Evolutionary conservation across 2,113 vertebrate species (phyloP).

Genomic region (Oryzias celebensis): DNA sequence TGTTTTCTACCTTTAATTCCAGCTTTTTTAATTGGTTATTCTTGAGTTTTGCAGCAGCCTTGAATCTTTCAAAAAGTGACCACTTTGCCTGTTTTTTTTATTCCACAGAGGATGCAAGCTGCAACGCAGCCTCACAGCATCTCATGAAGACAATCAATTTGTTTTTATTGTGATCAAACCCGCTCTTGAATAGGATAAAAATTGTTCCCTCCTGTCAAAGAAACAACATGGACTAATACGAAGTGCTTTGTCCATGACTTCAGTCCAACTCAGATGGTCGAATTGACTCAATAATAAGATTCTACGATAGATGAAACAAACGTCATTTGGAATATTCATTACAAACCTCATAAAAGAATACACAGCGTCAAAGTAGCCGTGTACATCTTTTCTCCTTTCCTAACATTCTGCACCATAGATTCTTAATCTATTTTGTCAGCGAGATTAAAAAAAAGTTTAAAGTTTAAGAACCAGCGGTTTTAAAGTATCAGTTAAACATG

Average conservation of each 20-base stretch:
- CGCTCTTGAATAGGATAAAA: not conserved
- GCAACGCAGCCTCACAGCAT: slow-evolving; percentile 75
- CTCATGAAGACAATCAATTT: not conserved
- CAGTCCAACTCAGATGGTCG: slow-evolving; percentile 78
- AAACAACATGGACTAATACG: slow-evolving; percentile 77
- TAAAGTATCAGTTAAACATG: slow-evolving; percentile 23
- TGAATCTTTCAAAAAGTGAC: too few species aligned
- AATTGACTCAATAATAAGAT: slow-evolving; percentile 52
- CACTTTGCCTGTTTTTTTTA: too few species aligned
- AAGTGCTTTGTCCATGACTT: slow-evolving; percentile 84
- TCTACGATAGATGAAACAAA: slow-evolving; percentile 68
- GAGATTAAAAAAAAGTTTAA: not conserved
- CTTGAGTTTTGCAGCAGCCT: too few species aligned
- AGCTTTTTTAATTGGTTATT: too few species aligned
- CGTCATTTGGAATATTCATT: slow-evolving; percentile 58
- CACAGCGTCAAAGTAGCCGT: slow-evolving; percentile 48
- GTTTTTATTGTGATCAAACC: not conserved
- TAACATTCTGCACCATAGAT: slow-evolving; percentile 23
- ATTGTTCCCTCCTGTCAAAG: not conserved
- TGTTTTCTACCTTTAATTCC: too few species aligned
- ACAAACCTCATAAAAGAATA: slow-evolving; percentile 77
- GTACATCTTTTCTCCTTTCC: slow-evolving; percentile 56
- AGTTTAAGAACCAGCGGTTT: slow-evolving; percentile 37
- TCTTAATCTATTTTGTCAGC: slow-evolving; percentile 21
- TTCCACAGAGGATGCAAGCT: too few species aligned